Evolutionary conservation across 2,797 vertebrate species (phyloP), one percentile per base, ranked within the genome.

Genomic region (Vultur gryphus): DNA sequence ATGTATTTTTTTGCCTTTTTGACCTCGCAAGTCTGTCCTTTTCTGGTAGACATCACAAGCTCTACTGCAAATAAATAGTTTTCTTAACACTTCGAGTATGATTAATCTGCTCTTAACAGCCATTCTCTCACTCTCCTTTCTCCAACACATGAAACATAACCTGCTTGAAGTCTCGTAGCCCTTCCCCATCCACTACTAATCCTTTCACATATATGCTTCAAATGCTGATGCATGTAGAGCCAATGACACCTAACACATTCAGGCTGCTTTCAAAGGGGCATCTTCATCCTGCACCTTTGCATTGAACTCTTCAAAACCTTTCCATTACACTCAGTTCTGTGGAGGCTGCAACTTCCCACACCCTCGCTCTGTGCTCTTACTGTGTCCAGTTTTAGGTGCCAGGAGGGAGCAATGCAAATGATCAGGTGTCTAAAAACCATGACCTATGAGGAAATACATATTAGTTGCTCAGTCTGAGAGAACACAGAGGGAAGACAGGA

Each of bases 21-120:
- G 41, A 92, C 77, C 77, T 93, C 1, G 0, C 28, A 43, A 75
- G 52, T 88, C 15, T 92, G 44, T 55, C 57, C 4, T 87, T 81
- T 94, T 87, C 80, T 92, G 66, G 49, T 51, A 94, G 77, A 89
- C 54, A 72, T 84, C 91, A 91, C 70, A 91, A 58, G 43, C 8
- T 82, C 39, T 83, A 43, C 66, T 76, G 62, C 39, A 78, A 80
- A 93, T 19, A 64, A 51, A 71, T 62, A 24, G 31, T 88, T 93
- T 94, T 81, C 89, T 88, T 81, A 81, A 81, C 88, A 88, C 65
- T 90, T 90, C 0, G 1, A 73, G 48, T 59, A 59, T 92, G 92
- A 88, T 71, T 95, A 75, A 80, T 89, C 77, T 89, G 57, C 37
- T 75, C 24, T 93, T 90, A 81, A 67, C 77, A 92, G 89, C 65